phyloP scores from a whole-genome alignment of 2,797 vertebrate genomes.

The Xiphorhynchus erythropygius region DNA sequence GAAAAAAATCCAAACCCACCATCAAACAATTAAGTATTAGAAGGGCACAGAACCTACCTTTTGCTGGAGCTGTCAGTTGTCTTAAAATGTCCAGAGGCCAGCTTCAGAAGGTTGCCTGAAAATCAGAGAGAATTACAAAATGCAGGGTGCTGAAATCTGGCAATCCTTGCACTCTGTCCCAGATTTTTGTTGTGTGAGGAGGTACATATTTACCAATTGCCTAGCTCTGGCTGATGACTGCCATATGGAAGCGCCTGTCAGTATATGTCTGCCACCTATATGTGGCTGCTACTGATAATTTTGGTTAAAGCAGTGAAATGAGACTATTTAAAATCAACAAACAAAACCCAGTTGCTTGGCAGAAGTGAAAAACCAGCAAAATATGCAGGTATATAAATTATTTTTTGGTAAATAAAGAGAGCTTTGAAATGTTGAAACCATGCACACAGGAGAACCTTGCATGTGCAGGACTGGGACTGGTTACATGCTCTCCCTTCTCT shows the following conservation, averaged over 20 bases:
- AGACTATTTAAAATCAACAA: neutral
- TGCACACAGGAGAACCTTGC: neutral
- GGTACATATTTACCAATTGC: neutral
- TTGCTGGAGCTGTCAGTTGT: neutral
- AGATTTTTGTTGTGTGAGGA: neutral
- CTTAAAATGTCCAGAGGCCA: neutral
- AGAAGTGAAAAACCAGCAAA: neutral
- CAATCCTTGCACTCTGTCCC: rapidly evolving
- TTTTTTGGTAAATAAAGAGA: neutral
- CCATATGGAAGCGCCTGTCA: neutral
- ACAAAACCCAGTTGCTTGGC: neutral
- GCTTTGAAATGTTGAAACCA: neutral
- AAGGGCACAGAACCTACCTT: neutral
- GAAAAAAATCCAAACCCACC: neutral
- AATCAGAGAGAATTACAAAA: neutral
- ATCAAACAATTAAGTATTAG: neutral
- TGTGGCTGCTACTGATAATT: neutral
- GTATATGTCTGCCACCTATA: neutral
- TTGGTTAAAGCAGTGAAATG: neutral
- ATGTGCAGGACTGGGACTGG: neutral
- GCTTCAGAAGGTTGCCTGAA: neutral
- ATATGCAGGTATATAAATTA: neutral
- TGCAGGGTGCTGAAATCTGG: neutral
- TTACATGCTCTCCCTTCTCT: neutral
- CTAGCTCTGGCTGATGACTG: neutral